Evolutionary conservation across 2,797 vertebrate genomes (phyloP).

Genomic region (Cyclopterus lumpus): DNA sequence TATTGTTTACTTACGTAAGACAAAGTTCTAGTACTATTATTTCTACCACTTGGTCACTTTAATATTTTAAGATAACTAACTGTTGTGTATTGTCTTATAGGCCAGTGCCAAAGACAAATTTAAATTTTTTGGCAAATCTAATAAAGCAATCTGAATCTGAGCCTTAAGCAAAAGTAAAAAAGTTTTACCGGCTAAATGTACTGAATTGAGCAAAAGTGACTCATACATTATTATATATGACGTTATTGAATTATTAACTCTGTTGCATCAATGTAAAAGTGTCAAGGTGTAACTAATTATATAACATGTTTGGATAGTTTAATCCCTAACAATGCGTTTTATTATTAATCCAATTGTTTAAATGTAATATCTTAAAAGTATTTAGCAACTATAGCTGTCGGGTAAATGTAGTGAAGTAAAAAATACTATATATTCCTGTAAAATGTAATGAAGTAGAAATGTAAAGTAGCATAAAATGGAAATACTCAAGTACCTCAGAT

Average conservation of each 20-base stretch:
- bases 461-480: background rate
- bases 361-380: background rate
- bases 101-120: no score
- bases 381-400: background rate
- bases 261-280: background rate
- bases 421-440: background rate
- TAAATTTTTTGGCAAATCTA: no score
- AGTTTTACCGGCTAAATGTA: no score
- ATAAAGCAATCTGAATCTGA: background rate
- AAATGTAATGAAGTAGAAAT: background rate
- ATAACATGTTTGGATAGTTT: background rate
- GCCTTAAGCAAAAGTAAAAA: background rate
- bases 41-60: no score
- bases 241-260: background rate
- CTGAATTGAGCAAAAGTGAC: background rate
- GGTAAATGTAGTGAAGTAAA: background rate
- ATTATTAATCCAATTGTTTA: no score
- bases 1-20: background rate
- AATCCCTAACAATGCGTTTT: background rate
- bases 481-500: background rate
- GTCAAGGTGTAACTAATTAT: background rate
- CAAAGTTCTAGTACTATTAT: background rate
- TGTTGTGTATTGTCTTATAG: no score
- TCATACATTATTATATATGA: no score
- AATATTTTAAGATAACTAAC: no score